These are phyloP conservation scores for Rhingia rostrata DNA, from an alignment of 2,888 invertebrate species.

Conservation along the genomic window DNA sequence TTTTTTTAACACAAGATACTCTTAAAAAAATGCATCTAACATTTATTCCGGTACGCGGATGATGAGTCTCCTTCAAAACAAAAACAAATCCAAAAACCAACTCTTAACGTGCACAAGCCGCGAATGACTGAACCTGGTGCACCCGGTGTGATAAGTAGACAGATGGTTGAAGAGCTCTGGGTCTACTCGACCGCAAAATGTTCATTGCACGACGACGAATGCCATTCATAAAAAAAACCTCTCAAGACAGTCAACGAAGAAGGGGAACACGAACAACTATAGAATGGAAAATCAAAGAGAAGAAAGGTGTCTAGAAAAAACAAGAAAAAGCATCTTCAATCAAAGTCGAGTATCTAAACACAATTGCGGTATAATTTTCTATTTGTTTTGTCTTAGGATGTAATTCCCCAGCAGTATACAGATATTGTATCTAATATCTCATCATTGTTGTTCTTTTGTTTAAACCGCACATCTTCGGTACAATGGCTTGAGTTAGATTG, in stretches of 20 bases:
- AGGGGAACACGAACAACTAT: neutral
- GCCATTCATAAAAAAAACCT: constrained; percentile 44
- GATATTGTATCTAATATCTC: neutral
- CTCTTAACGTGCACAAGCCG: constrained; percentile 59
- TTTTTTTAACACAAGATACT: constrained; percentile 20
- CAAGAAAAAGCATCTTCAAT: constrained; percentile 33
- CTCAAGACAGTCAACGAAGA: constrained; percentile 2
- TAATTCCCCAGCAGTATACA: neutral
- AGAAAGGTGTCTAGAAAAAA: constrained; percentile 27
- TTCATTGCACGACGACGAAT: constrained; percentile 37
- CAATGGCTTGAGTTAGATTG: constrained; percentile 50
- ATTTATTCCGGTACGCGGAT: constrained; percentile 4
- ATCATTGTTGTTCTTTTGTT: constrained; percentile 29
- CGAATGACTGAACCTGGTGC: constrained; percentile 64
- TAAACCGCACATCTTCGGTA: constrained; percentile 30
- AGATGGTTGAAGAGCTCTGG: constrained; percentile 54
- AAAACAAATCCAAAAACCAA: constrained; percentile 38
- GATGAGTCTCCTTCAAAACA: neutral
- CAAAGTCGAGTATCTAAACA: constrained; percentile 24
- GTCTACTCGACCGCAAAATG: constrained; percentile 57
- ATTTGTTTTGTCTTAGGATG: constrained; percentile 41
- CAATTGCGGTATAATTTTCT: constrained; percentile 47
- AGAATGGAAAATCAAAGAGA: constrained; percentile 36
- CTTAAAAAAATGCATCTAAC: constrained; percentile 11
- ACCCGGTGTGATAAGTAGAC: constrained; percentile 54